Evolutionary conservation across 2,113 vertebrate genomes (phyloP), one percentile per base, ranked within the genome.

Genomic region (Globicephala melas): DNA sequence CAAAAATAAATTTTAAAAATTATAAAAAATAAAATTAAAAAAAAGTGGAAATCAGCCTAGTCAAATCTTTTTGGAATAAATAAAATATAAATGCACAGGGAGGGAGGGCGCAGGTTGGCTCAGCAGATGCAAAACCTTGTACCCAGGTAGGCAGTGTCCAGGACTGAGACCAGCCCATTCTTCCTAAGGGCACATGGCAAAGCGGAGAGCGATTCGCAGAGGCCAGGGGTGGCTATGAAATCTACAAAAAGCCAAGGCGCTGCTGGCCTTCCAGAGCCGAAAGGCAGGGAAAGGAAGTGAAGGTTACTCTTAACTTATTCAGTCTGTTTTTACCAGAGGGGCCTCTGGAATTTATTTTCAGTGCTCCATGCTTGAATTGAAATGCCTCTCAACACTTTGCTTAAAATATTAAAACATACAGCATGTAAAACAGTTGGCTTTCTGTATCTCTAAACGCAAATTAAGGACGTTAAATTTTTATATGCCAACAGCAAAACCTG

Each of bases 401-500:
- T 91, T 95, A 92, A 87, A 96, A 86, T 74, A 58, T 47, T 50
- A 70, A 89, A 89, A 96, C 80, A 95, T 4, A 55, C 0, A 79
- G 18, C 20, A 63, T 31, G 47, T 38, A 91, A 86, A 96, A 98
- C 90, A 68, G 55, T 89, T 91, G 86, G 85, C 31, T 96, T 80
- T 95, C 50, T 41, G 63, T 96, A 87, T 80, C 91, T 94, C 97
- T 60, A 28, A 97, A 86, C 81, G 89, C 28, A 97, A 96, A 97
- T 76, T 95, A 96, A 95, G 38, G 88, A 87, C 97, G 97, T 80
- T 96, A 55, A 74, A 85, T 50, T 95, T 97, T 62, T 94, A 89
- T 60, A 97, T 92, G 89, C 81, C 77, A 93, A 86, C 76, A 92
- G 89, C 53, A 38, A 97, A 97, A 70, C 33, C 74, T 95, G 82